Conservation (phyloP, 2,797 vertebrate species). For the Myoxocephalus aenaeus region DNA sequence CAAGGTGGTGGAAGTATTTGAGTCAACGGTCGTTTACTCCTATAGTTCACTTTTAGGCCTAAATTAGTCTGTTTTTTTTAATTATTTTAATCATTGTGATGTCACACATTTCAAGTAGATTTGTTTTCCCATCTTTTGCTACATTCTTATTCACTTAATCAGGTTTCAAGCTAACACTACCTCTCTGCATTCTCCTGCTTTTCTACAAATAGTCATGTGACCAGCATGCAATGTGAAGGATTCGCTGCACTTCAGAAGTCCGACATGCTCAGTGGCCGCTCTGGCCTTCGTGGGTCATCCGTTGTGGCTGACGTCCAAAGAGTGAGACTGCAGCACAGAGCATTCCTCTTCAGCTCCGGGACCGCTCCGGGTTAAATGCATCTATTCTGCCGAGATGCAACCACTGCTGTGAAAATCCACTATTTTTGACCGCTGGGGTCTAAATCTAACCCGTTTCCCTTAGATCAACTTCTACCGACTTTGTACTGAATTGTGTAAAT, state of each 20-base stretch:
- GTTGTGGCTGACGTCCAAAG: constrained; percentile 31
- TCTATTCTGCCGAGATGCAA: constrained; percentile 25
- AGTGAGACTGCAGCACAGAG: constrained; percentile 11
- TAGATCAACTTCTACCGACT: constrained; percentile 9
- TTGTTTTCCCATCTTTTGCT: background rate
- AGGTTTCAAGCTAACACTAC: constrained; percentile 32
- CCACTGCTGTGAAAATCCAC: constrained; percentile 14
- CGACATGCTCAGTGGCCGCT: constrained; percentile 9
- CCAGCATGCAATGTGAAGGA: background rate
- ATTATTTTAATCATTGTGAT: background rate
- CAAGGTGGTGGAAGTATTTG: background rate
- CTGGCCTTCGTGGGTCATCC: constrained; percentile 30
- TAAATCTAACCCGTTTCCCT: constrained; percentile 14
- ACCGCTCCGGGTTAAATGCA: constrained; percentile 24
- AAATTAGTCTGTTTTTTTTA: background rate
- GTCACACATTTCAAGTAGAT: background rate
- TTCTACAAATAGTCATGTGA: background rate
- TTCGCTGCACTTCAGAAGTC: constrained; percentile 21
- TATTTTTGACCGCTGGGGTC: background rate
- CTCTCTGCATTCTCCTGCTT: background rate
- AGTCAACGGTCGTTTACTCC: background rate
- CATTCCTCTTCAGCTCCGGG: constrained; percentile 48
- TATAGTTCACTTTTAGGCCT: background rate
- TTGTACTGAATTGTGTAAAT: constrained; percentile 33
- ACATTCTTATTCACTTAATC: background rate